Base-by-base conservation (phyloP, 2,797 vertebrate species). In the Mus spretus region DNA sequence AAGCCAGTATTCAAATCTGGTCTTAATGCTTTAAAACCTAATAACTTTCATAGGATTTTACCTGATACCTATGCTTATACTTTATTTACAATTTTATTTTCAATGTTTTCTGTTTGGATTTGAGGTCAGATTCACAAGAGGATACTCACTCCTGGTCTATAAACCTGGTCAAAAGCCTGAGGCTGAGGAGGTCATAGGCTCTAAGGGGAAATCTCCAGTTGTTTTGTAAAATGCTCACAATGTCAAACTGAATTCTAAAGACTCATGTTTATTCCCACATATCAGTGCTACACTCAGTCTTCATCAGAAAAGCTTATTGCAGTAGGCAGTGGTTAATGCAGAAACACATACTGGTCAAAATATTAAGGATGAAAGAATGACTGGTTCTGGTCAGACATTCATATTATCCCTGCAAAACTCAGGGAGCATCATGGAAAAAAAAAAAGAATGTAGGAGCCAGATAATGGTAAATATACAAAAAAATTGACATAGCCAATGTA, bases 1-100 rank as follows among this genome's bases (percentile, higher is more conserved):
- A 20, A 92, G 44, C 22, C 65, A 75, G 90, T 87, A 84, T 10
- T 63, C 50, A 88, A 53, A 83, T 19, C 4, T 89, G 47, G 22
- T 89, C 80, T 61, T 91, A 74, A 47, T n/a, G 17, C 53, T 74
- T 93, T 79, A 89, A 89, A 89, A 72, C 2, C 74, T 75, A 55
- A 72, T 89, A 57, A 79, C 44, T 8, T 37, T 89, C 10, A 88
- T 13, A 70, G 53, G 37, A 80, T 75, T 90, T 96, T 88, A 79
- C 74, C 11, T 17, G 10, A 86, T 57, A 17, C 24, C 50, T 50
- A 57, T 9, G 72, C 28, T 15, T 92, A 53, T 19, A 90, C 3
- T 37, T 90, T 61, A 85, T 89, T 91, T 65, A 89, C 78, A 81
- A 55, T 65, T 88, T 79, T 91, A n/a, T 70, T 85, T 67, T 70